Evolutionary conservation across 2,113 vertebrate genomes (phyloP), one percentile per base, ranked within the genome.

Genomic region (Callipepla californica): DNA sequence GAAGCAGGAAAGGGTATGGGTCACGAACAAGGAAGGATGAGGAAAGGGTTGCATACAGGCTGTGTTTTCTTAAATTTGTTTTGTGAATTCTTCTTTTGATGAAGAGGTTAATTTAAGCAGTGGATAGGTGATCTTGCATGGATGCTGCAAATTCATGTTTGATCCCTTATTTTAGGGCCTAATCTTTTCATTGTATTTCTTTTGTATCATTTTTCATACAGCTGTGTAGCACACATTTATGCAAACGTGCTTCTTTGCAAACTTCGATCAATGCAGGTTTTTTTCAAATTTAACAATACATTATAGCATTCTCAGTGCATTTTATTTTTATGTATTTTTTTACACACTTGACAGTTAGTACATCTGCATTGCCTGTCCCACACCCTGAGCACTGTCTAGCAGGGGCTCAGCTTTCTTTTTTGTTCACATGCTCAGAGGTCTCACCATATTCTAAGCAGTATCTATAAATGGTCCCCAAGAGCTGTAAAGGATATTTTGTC

Each of bases 41-140:
- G 6, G 25, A 81, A 69, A 2, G n/a, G 28, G 6, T 16, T 63
- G 4, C n/a, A 34, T 53, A 4, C 9, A 63, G 44, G n/a, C 63
- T 0, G 1, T 0, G 51, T 8, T 78, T 69, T 36, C 22, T n/a
- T 80, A 50, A 15, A 6, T 62, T 20, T 47, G 65, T 51, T 0
- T 30, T 80, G 53, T 18, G 53, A 30, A 10, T 48, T 26, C 51
- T 13, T 8, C 9, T 28, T 16, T 0, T 0, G 10, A 11, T 14
- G 5, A 48, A 68, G 21, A 2, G 25, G 30, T 82, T 75, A 9
- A 28, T 67, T 75, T 67, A 14, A 63, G 7, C 36, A 58, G 22
- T 10, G 7, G 25, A 7, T 47, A 10, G 57, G 13, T 28, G 19
- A 18, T 70, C 13, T 32, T 48, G 25, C 12, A 12, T 32, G 5